These are phyloP conservation scores for Netelia virgata DNA, from an alignment of 2,888 invertebrate species.

Conservation along the genomic window DNA sequence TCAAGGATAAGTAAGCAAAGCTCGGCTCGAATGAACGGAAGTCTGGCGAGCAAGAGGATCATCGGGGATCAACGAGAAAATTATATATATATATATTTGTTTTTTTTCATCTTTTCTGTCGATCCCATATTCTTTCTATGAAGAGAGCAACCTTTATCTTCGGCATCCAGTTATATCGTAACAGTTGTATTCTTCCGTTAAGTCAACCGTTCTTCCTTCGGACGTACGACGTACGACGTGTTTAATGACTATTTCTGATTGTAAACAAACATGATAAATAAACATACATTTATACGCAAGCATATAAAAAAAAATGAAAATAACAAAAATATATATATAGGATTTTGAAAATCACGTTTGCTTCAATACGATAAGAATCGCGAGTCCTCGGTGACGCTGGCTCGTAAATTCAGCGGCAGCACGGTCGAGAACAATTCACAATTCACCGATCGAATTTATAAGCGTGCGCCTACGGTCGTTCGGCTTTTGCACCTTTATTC, in stretches of 20 bases:
- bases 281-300: background rate
- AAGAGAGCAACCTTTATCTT: slow-evolving; percentile 14
- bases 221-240: background rate
- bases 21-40: slow-evolving; percentile 25
- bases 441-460: slow-evolving; percentile 40
- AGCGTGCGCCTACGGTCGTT: slow-evolving; percentile 6
- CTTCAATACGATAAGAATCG: slow-evolving; percentile 37
- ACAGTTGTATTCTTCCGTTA: slow-evolving; percentile 53
- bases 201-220: slow-evolving; percentile 24
- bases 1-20: slow-evolving; percentile 62
- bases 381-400: slow-evolving; percentile 30
- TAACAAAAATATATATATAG: background rate
- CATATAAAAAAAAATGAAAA: background rate
- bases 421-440: slow-evolving; percentile 51
- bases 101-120: slow-evolving; percentile 8
- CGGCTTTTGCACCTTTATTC: slow-evolving; percentile 47
- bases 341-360: background rate
- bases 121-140: slow-evolving; percentile 10
- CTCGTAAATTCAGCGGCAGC: slow-evolving; percentile 47
- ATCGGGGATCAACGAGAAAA: slow-evolving; percentile 30
- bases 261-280: slow-evolving; percentile 7
- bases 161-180: slow-evolving; percentile 24
- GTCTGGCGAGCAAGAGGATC: slow-evolving; percentile 23
- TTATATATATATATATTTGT: background rate
- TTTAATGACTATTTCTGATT: background rate